A percentile compares a stretch with the other conserved stretches of the same genome.
phyloP scores from a whole-genome alignment of 2,888 invertebrate genomes.

The Hetaerina titia region DNA sequence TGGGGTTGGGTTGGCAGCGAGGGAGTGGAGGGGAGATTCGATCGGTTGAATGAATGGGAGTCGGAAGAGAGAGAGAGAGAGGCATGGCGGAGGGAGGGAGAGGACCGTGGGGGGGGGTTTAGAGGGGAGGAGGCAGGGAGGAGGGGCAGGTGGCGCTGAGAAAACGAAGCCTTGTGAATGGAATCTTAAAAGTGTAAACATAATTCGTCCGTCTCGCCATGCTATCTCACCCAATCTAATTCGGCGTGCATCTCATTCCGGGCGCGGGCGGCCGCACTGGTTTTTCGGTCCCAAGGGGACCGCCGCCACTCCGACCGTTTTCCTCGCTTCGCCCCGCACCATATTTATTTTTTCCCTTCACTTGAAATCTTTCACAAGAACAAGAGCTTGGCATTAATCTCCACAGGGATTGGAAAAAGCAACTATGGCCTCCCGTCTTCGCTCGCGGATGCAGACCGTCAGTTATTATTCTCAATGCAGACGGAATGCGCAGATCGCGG shows the following conservation, averaged over 20 bases:
- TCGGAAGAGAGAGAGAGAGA: neutral
- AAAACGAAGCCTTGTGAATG: neutral
- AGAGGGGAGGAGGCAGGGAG: neutral
- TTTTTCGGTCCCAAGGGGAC: neutral
- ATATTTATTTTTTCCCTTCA: neutral
- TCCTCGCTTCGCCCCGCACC: neutral
- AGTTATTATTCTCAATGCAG: neutral
- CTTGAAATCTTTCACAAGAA: neutral
- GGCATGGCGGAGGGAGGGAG: neutral
- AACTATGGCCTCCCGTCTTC: neutral
- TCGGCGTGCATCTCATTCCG: neutral
- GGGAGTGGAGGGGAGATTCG: neutral
- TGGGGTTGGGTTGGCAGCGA: neutral
- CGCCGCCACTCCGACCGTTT: neutral
- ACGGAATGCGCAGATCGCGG: neutral
- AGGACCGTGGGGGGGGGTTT: too few species aligned
- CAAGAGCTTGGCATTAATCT: neutral
- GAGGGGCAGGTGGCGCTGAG: neutral
- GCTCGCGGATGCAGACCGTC: neutral
- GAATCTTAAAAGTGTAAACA: neutral
- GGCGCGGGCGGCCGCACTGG: neutral
- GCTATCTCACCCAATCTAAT: conserved; percentile 1
- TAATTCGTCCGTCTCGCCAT: neutral
- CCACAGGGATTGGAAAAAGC: neutral
- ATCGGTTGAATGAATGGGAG: conserved; percentile 22